Percentiles rank a stretch among this genome's conserved stretches.
phyloP scores from a whole-genome alignment of 1,140 invertebrate genomes.

The Drosophila sp. region DNA sequence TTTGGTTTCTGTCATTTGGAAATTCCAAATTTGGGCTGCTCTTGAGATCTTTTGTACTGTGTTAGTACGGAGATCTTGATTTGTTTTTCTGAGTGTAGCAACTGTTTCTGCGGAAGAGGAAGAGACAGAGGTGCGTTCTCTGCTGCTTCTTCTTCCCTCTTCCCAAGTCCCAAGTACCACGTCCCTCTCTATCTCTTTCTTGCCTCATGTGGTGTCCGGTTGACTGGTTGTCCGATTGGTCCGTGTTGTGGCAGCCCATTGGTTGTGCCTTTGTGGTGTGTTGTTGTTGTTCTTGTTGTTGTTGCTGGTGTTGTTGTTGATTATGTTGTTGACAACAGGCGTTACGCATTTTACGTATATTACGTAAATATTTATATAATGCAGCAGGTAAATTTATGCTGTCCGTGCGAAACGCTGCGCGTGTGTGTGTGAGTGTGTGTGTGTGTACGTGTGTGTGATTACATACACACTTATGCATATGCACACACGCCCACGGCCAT shows the following conservation, averaged over 20 bases:
- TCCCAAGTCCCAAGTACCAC: neutral
- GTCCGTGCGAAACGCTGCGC: slow-evolving; percentile 1
- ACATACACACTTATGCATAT: slow-evolving; percentile 23
- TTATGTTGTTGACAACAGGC: slow-evolving; percentile 84
- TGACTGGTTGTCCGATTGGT: slow-evolving; percentile 29
- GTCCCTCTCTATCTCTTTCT: neutral
- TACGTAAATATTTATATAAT: slow-evolving; percentile 84
- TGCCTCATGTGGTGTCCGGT: slow-evolving; percentile 6
- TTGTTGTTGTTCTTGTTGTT: slow-evolving; percentile 19
- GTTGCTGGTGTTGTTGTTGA: slow-evolving; percentile 68
- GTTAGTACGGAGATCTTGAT: too few species aligned
- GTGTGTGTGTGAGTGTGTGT: slow-evolving; percentile 21
- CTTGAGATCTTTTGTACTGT: too few species aligned
- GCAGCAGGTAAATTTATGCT: slow-evolving; percentile 77
- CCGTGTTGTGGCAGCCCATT: slow-evolving; percentile 24
- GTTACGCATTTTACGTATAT: slow-evolving; percentile 80
- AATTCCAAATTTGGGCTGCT: too few species aligned
- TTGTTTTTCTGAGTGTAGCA: too few species aligned
- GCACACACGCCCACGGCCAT: slow-evolving; percentile 56
- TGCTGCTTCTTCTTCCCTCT: neutral
- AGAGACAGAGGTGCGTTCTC: too few species aligned
- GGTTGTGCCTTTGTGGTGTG: slow-evolving; percentile 27
- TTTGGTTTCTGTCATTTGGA: too few species aligned
- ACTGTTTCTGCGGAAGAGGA: too few species aligned
- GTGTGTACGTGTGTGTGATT: slow-evolving; percentile 23